These are phyloP conservation scores for Mythimna ferrago DNA, from an alignment of 2,888 invertebrate genomes.

Conservation along the genomic window DNA sequence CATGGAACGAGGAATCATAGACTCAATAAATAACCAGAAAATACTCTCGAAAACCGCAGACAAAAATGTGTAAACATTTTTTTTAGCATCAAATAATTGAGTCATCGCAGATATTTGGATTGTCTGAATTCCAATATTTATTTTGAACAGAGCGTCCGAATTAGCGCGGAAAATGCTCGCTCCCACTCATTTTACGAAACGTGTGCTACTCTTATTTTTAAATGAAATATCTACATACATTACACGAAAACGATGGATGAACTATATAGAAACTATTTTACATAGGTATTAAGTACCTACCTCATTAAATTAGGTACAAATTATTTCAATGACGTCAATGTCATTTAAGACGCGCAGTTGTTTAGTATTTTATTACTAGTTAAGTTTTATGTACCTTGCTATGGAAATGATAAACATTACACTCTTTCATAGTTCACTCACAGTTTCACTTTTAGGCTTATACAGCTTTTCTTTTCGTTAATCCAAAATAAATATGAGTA, in stretches of 20 bases:
- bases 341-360: conserved; percentile 17
- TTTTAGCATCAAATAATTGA: conserved; percentile 43
- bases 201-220: conserved; percentile 50
- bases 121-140: conserved; percentile 57
- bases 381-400: conserved; percentile 9
- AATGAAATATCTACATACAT: background rate
- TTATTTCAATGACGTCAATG: conserved; percentile 38
- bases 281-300: background rate
- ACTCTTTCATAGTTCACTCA: too few relatives aligned
- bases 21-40: conserved; percentile 39
- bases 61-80: conserved; percentile 48
- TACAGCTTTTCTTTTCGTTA: background rate
- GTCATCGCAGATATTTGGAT: conserved; percentile 52
- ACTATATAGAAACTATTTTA: background rate
- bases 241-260: background rate
- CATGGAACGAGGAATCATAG: conserved; percentile 12
- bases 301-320: conserved; percentile 16
- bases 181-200: conserved; percentile 32
- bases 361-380: conserved; percentile 13
- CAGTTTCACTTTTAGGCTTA: too few relatives aligned
- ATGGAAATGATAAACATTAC: background rate
- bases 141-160: conserved; percentile 36
- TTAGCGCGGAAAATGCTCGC: conserved; percentile 34
- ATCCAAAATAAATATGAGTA: too few relatives aligned
- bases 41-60: conserved; percentile 41